Percentiles rank a stretch among this genome's conserved stretches.
phyloP scores from a whole-genome alignment of 2,113 vertebrate genomes.

The Gila orcuttii region DNA sequence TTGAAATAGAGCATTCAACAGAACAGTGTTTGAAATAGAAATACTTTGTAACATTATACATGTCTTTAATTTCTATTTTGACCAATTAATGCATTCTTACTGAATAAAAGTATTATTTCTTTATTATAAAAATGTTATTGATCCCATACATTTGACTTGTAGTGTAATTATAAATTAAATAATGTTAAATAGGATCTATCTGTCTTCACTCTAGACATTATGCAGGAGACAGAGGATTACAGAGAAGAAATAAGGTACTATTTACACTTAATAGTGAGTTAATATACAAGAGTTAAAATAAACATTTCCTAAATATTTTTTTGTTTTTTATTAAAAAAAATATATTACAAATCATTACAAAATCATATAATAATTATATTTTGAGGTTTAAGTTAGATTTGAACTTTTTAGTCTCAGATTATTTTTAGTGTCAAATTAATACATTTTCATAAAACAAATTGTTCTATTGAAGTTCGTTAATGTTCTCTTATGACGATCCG shows the following conservation, averaged over 20 bases:
- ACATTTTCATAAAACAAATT: not conserved
- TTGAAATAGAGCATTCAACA: too few relatives aligned
- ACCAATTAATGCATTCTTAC: not conserved
- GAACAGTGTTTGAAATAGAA: too few relatives aligned
- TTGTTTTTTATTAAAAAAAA: not conserved
- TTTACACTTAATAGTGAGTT: not conserved
- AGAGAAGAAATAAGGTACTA: conserved; percentile 20
- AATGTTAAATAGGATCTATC: not conserved
- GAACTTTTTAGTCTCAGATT: not conserved
- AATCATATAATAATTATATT: not conserved
- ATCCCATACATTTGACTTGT: not conserved
- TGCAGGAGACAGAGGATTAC: conserved; percentile 11
- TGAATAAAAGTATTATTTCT: not conserved
- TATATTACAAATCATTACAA: not conserved
- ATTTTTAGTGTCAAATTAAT: not conserved
- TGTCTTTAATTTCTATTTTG: too few relatives aligned
- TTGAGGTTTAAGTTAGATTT: not conserved
- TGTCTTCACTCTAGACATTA: not conserved
- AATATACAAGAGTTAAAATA: not conserved
- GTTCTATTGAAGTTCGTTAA: not conserved
- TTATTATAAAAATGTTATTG: not conserved
- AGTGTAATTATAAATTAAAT: not conserved
- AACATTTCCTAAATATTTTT: not conserved
- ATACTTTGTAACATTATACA: too few relatives aligned
- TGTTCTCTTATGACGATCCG: conserved; percentile 2